Conservation (phyloP, 2,113 vertebrate genomes). For the Macquaria ambigua region DNA sequence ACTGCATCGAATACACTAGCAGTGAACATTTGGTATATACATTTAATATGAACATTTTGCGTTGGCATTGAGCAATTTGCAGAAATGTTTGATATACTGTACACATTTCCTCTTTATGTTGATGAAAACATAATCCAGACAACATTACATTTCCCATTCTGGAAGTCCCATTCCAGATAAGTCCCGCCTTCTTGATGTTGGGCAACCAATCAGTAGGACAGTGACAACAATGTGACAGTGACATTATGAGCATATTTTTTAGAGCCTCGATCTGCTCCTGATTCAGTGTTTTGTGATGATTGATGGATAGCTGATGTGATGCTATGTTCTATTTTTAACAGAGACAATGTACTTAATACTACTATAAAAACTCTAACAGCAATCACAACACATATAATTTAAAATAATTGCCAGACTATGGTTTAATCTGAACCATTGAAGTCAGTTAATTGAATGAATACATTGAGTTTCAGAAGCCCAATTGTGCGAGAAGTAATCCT, state of each 20-base stretch:
- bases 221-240: neutral
- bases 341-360: too few relatives aligned
- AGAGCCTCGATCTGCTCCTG: too few relatives aligned
- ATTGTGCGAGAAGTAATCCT: neutral
- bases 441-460: neutral
- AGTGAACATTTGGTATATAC: neutral
- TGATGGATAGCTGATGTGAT: too few relatives aligned
- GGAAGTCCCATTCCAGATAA: neutral
- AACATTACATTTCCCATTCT: neutral
- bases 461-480: neutral
- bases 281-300: neutral
- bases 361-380: neutral
- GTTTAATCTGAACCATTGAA: neutral
- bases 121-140: neutral
- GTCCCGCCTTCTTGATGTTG: neutral
- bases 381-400: neutral
- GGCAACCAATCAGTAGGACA: neutral
- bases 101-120: neutral
- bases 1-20: too few relatives aligned
- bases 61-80: neutral
- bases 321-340: too few relatives aligned
- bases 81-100: neutral
- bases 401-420: neutral
- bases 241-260: neutral
- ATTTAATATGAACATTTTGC: neutral